phyloP scores from a whole-genome alignment of 2,113 vertebrate species.

The Corydoras sp. region DNA sequence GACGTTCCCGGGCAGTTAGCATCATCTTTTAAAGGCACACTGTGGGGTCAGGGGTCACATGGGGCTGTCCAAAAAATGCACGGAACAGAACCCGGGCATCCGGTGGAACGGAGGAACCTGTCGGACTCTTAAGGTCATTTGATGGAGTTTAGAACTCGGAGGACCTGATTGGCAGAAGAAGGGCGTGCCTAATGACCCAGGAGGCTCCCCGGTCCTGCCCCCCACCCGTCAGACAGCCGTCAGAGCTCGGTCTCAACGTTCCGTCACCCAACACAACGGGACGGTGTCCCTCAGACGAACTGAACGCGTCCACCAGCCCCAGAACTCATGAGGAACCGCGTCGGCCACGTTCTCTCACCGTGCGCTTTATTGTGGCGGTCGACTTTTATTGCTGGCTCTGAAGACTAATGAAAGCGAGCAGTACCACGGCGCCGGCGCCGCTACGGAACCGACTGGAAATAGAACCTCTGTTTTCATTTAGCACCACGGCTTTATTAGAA shows the following conservation, averaged over 20 bases:
- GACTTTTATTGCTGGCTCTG: constrained; percentile 27
- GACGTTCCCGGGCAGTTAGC: no score
- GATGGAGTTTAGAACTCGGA: no score
- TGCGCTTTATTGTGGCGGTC: constrained; percentile 31
- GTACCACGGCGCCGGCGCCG: neutral
- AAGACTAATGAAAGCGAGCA: constrained; percentile 29
- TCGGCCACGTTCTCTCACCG: neutral
- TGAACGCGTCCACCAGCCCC: neutral
- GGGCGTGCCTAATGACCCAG: no score
- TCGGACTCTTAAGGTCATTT: no score
- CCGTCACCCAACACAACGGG: neutral
- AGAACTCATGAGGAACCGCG: constrained; percentile 5
- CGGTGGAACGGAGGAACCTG: no score
- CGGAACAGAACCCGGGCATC: no score
- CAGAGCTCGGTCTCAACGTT: no score
- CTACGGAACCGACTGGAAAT: constrained; percentile 14
- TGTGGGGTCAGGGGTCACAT: neutral
- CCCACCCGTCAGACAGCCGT: no score
- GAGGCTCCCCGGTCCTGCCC: no score
- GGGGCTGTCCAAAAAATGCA: no score
- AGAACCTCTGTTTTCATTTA: constrained; percentile 21
- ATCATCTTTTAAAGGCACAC: neutral
- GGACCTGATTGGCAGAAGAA: no score
- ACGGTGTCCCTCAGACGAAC: no score
- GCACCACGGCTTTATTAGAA: constrained; percentile 13